These are phyloP conservation scores for Otus sunia DNA, from an alignment of 2,113 vertebrate genomes.

Conservation along the genomic window DNA sequence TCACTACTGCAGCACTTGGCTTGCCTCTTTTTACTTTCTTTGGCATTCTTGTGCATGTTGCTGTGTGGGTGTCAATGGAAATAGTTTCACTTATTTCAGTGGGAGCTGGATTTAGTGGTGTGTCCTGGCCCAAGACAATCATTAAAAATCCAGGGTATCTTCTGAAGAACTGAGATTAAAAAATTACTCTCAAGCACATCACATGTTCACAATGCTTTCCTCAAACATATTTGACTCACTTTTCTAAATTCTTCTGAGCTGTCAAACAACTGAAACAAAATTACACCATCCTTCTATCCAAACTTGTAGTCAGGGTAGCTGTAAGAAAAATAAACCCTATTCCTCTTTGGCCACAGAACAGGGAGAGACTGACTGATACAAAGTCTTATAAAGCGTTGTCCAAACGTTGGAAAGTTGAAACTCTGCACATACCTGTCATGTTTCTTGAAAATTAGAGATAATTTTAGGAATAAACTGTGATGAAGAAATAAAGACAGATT, in stretches of 20 bases:
- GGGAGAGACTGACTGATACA: neutral
- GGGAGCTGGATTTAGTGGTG: neutral
- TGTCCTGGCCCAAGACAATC: neutral
- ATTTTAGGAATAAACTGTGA: neutral
- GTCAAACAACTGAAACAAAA: neutral
- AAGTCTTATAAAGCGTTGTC: neutral
- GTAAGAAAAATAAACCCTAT: neutral
- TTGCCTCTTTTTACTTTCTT: neutral
- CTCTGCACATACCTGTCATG: neutral
- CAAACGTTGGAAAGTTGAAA: neutral
- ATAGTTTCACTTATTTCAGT: neutral
- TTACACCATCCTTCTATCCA: rapidly evolving
- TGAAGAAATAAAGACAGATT: neutral
- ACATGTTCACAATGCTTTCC: neutral
- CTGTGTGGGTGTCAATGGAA: neutral
- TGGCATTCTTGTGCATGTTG: neutral
- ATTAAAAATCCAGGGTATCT: neutral
- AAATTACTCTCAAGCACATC: neutral
- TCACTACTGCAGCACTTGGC: neutral
- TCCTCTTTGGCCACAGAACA: neutral
- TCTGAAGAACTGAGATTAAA: neutral
- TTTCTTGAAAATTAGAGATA: neutral
- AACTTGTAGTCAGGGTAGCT: neutral
- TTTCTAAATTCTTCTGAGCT: neutral
- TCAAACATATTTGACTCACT: rapidly evolving